Evolutionary conservation across 2,888 invertebrate species (phyloP), one percentile per base, ranked within the genome.

Genomic region (Leptarthrus brevirostris): DNA sequence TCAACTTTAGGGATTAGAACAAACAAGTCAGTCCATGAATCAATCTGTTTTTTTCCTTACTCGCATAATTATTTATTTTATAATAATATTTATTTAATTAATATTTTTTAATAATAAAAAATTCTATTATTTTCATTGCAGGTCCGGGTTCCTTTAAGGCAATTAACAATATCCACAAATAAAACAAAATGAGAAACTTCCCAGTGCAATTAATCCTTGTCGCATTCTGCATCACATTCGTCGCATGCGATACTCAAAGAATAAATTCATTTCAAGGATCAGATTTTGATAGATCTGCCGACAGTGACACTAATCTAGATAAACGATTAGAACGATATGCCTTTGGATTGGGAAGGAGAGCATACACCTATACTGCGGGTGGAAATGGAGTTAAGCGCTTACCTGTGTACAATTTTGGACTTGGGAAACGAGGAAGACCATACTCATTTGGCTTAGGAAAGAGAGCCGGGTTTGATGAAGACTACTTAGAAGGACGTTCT

Each of bases 281-380:
- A 6, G 80, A 76, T 58, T 56, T 49, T 30, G 72, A 74, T 30
- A 58, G 18, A 1, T 18, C 36, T 76, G 20, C 20, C 64, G 76
- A 64, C 8, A 72, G 76, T 53, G 77, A 78, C 40, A 76, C 75
- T 14, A 61, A 56, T 36, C 81, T 81, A 58, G 83, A 84, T 47
- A 90, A 91, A 82, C 87, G 91, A 73, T 87, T 88, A 26, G 88
- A 89, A 22, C 89, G 89, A 0, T 92, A 91, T 84, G 89, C 90
- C 24, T 91, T 92, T 79, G 92, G 92, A 0, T 85, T 92, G n/a
- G 92, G 92, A 1, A 89, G 91, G 78, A 87, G 92, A 10, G 86
- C 87, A 12, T 85, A 85, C 70, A 84, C 84, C 74, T 83, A 84
- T 74, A 83, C 83, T 36, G 82, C 83, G 72, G 83, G 83, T 30